Percentiles rank a stretch among this genome's conserved stretches.
phyloP scores from a whole-genome alignment of 2,888 invertebrate species.

The Vannuccia rotundouncinata region DNA sequence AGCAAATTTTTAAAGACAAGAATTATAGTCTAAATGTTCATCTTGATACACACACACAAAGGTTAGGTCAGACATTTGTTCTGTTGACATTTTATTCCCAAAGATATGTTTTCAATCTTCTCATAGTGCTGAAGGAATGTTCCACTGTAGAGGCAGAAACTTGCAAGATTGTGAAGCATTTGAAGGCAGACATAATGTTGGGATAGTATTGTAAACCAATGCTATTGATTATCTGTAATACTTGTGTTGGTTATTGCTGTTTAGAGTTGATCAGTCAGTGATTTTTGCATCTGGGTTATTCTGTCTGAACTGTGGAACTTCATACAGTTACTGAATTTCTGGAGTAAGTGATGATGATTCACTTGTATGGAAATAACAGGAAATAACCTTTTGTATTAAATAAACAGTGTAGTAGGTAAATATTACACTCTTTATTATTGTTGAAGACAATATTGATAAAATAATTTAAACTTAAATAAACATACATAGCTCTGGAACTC shows the following conservation, averaged over 20 bases:
- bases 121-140: neutral
- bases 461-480: too few relatives aligned
- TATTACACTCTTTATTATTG: too few relatives aligned
- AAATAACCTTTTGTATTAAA: too few relatives aligned
- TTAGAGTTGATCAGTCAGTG: slow-evolving; percentile 1
- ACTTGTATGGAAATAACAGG: too few relatives aligned
- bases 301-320: neutral
- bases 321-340: slow-evolving; percentile 5
- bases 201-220: slow-evolving; percentile 14
- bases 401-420: too few relatives aligned
- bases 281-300: slow-evolving; percentile 9
- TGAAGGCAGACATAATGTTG: slow-evolving; percentile 13
- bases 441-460: too few relatives aligned
- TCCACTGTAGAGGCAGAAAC: neutral
- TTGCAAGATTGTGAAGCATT: slow-evolving; percentile 7
- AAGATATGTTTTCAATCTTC: slow-evolving; percentile 9
- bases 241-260: neutral
- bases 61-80: neutral
- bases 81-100: slow-evolving; percentile 4
- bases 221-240: slow-evolving; percentile 13
- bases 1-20: slow-evolving; percentile 6
- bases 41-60: slow-evolving; percentile 2
- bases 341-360: slow-evolving; percentile 12
- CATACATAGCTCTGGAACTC: too few relatives aligned
- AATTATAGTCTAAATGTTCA: slow-evolving; percentile 4